phyloP scores from a whole-genome alignment of 2,888 invertebrate genomes.

The Cheilosia urbana region DNA sequence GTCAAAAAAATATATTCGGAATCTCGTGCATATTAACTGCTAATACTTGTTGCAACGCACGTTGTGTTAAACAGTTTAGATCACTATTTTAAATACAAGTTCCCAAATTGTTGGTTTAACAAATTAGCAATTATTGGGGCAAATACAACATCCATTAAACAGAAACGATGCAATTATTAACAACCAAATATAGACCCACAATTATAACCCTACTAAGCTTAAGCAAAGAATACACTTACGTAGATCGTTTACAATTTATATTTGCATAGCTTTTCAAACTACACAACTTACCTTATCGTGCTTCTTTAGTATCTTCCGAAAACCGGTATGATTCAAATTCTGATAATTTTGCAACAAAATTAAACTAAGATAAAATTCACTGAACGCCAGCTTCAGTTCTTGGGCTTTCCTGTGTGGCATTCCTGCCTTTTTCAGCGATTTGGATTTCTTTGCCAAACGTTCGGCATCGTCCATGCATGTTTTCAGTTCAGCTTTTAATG shows the following conservation, averaged over 20 bases:
- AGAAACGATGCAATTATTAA: background rate
- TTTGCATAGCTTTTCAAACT: background rate
- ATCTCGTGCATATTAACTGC: too few relatives aligned
- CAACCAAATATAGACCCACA: background rate
- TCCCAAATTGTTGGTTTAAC: too few relatives aligned
- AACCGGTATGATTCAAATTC: conserved; percentile 98
- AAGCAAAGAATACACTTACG: background rate
- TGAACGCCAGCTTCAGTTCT: conserved; percentile 98
- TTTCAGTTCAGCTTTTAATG: conserved; percentile 93
- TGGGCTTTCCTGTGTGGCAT: conserved; percentile 92
- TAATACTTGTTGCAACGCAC: too few relatives aligned
- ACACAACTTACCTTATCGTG: conserved; percentile 94
- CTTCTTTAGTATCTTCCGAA: conserved; percentile 99
- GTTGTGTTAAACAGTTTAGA: too few relatives aligned
- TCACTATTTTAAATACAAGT: too few relatives aligned
- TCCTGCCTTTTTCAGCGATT: conserved; percentile 84
- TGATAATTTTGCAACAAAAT: conserved; percentile 99
- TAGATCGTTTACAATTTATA: background rate
- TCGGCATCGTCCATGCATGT: conserved; percentile 86
- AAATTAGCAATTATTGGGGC: background rate
- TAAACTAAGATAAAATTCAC: conserved; percentile 98
- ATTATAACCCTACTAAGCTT: background rate
- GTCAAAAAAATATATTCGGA: too few relatives aligned
- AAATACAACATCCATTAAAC: background rate
- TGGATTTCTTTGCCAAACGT: conserved; percentile 83